Conservation (phyloP, 2,888 invertebrate species). For the Nebria salina region DNA sequence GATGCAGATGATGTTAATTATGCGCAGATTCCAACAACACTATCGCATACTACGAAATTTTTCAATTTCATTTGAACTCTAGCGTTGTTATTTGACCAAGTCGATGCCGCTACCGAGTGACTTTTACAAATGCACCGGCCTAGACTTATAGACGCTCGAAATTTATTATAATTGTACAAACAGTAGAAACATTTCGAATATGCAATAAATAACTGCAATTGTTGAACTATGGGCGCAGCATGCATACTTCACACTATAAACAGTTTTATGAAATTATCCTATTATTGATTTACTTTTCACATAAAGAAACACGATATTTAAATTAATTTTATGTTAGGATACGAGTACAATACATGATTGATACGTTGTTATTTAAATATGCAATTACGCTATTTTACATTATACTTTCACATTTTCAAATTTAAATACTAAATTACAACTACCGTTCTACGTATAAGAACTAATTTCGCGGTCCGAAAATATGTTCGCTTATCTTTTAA, state of each 20-base stretch:
- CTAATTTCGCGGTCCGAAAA: neutral
- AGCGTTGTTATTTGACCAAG: neutral
- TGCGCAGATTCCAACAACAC: slow-evolving; percentile 15
- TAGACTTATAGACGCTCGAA: slow-evolving; percentile 31
- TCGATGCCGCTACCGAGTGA: slow-evolving; percentile 3
- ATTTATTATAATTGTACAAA: slow-evolving; percentile 38
- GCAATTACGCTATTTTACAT: neutral
- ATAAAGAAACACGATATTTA: neutral
- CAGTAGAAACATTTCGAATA: slow-evolving; percentile 41
- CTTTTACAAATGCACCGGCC: slow-evolving; percentile 28
- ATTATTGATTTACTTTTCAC: neutral
- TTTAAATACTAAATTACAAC: no score
- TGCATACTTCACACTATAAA: slow-evolving; percentile 25
- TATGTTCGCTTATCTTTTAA: neutral
- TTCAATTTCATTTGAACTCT: neutral
- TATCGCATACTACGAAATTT: slow-evolving; percentile 12
- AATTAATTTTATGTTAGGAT: neutral
- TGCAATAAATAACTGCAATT: slow-evolving; percentile 37
- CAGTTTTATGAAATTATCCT: neutral
- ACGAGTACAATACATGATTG: neutral
- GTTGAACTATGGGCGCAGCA: slow-evolving; percentile 30
- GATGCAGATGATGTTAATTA: slow-evolving; percentile 4
- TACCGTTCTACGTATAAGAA: neutral
- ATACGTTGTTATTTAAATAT: neutral
- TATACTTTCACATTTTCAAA: neutral